Evolutionary conservation across 2,888 invertebrate species (phyloP).

Genomic region (Xestoiulus laeticollis): DNA sequence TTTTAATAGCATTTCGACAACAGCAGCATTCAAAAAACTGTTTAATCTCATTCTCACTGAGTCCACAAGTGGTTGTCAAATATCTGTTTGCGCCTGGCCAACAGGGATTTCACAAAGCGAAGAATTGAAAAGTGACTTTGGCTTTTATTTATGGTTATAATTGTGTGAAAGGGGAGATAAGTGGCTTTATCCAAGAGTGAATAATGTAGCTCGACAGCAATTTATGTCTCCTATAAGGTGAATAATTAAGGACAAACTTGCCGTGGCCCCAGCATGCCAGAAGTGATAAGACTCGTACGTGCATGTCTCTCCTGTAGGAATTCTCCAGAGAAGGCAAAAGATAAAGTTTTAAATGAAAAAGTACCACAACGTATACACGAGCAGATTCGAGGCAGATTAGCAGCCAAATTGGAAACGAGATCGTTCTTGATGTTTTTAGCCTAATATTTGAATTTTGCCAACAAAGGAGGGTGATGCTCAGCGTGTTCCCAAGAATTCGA

Average conservation of each 20-base stretch:
- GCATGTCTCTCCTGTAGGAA: not conserved
- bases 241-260: constrained; percentile 16
- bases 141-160: not conserved
- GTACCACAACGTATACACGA: not conserved
- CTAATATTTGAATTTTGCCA: not conserved
- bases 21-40: no score
- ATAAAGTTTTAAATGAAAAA: not conserved
- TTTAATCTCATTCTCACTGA: not conserved
- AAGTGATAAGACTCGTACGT: not conserved
- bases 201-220: constrained; percentile 23
- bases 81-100: not conserved
- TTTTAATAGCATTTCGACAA: not conserved
- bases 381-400: not conserved
- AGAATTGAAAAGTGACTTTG: not conserved
- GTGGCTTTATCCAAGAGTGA: not conserved
- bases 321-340: not conserved
- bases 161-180: not conserved
- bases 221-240: constrained; percentile 16
- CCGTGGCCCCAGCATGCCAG: not conserved
- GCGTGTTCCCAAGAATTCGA: not conserved
- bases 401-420: constrained; percentile 3
- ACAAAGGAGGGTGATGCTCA: not conserved
- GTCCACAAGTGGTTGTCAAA: not conserved
- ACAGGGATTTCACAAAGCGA: not conserved
- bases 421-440: not conserved